Percentiles rank a stretch among this genome's conserved stretches.
Conservation (phyloP, 2,888 invertebrate genomes). For the Quadriops clusia region DNA sequence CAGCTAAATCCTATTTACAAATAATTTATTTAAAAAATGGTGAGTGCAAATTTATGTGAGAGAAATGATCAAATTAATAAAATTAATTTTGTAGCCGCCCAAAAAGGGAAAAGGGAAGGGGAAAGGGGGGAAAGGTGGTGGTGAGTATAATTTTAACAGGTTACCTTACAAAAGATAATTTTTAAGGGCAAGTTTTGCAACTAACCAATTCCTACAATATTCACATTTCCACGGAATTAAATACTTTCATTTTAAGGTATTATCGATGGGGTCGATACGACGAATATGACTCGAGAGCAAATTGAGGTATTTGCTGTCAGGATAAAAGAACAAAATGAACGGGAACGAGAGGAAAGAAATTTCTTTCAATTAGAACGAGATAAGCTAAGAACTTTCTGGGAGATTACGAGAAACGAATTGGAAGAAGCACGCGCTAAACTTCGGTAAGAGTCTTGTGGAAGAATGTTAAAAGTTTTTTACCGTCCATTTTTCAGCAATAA, state of each 20-base stretch:
- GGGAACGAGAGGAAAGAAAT: slow-evolving; percentile 89
- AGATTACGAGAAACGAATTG: slow-evolving; percentile 80
- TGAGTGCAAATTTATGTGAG: too few species aligned
- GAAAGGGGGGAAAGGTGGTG: slow-evolving; percentile 14
- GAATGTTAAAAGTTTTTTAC: slow-evolving; percentile 6
- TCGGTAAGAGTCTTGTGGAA: slow-evolving; percentile 32
- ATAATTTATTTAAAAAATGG: slow-evolving; percentile 2
- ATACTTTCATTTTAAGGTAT: too few species aligned
- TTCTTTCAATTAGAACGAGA: slow-evolving; percentile 92
- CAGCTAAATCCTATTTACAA: too few species aligned
- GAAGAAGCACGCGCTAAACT: slow-evolving; percentile 69
- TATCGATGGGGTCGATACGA: slow-evolving; percentile 85
- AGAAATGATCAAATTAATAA: too few species aligned
- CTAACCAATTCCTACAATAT: too few species aligned
- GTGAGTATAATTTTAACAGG: slow-evolving; percentile 9
- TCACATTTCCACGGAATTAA: too few species aligned
- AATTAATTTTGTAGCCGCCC: slow-evolving; percentile 17
- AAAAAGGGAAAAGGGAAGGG: slow-evolving; percentile 17
- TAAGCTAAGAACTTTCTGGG: slow-evolving; percentile 91
- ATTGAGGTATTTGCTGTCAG: slow-evolving; percentile 77
- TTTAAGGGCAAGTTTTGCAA: too few species aligned
- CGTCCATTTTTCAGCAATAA: slow-evolving; percentile 54
- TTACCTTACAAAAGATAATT: slow-evolving; percentile 4
- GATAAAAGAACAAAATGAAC: slow-evolving; percentile 82
- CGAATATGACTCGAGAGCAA: slow-evolving; percentile 87